These are phyloP conservation scores for Muntiacus muntjak DNA, from an alignment of 2,113 vertebrate species.

Conservation along the genomic window DNA sequence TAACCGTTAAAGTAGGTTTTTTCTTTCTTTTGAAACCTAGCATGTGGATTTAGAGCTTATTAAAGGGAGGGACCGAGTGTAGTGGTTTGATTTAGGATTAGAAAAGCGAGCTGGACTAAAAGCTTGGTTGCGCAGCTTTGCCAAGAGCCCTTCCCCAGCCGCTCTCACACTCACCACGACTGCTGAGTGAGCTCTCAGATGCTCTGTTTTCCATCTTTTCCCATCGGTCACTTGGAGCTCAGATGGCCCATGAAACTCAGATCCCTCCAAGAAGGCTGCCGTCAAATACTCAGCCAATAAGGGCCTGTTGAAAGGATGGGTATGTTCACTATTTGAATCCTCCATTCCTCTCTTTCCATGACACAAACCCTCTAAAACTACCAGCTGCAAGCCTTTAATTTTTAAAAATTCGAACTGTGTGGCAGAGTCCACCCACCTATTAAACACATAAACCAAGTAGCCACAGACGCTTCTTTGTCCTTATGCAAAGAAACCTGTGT, in stretches of 20 bases:
- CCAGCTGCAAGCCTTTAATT: constrained; percentile 54
- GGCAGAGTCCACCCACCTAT: constrained; percentile 35
- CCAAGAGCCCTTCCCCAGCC: neutral
- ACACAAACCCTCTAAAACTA: constrained; percentile 40
- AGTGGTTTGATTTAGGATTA: constrained; percentile 60
- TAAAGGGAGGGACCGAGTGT: constrained; percentile 35
- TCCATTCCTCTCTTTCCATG: constrained; percentile 50
- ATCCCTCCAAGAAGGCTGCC: neutral
- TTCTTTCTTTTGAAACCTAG: constrained; percentile 60
- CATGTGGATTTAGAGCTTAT: constrained; percentile 67
- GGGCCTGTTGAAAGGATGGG: neutral
- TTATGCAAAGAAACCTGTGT: constrained; percentile 22
- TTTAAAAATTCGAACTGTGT: constrained; percentile 44
- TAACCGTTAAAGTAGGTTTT: constrained; percentile 64
- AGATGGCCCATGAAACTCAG: neutral
- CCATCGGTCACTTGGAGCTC: neutral
- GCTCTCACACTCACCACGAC: neutral
- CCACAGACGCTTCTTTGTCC: constrained; percentile 25
- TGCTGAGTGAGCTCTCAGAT: neutral
- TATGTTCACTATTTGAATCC: constrained; percentile 41
- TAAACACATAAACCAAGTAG: constrained; percentile 52
- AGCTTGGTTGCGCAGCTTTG: neutral
- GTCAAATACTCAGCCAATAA: neutral
- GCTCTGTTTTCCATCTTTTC: neutral
- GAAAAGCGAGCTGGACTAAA: constrained; percentile 26